Conservation (phyloP, 2,888 invertebrate species). For the Diaprepes abbreviatus region DNA sequence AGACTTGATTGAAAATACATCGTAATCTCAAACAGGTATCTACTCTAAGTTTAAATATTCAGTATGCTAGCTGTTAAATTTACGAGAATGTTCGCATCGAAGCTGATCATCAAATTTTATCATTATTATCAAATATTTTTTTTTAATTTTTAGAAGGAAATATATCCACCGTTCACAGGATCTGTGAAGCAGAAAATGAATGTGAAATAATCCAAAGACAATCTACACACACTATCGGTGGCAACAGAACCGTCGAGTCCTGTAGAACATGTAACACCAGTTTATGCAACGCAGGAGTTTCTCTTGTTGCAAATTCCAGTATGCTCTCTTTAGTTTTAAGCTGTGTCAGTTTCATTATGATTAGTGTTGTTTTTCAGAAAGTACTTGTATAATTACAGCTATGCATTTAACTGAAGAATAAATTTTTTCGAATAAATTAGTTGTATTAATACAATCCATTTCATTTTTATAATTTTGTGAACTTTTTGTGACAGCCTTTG, state of each 20-base stretch:
- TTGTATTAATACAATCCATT: too few species aligned
- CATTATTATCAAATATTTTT: neutral
- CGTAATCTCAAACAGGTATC: too few species aligned
- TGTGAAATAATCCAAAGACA: neutral
- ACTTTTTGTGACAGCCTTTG: too few species aligned
- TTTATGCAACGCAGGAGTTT: neutral
- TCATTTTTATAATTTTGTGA: too few species aligned
- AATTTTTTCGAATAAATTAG: too few species aligned
- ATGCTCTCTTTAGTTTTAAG: conserved; percentile 8
- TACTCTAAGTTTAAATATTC: too few species aligned
- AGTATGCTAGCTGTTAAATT: too few species aligned
- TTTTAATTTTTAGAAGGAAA: neutral
- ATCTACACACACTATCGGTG: neutral
- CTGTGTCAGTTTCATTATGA: neutral
- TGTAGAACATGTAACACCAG: neutral
- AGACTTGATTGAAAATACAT: too few species aligned
- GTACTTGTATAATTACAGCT: too few species aligned
- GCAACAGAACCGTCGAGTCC: conserved; percentile 2
- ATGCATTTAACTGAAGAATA: too few species aligned
- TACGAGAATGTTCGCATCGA: too few species aligned
- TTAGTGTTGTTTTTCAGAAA: neutral
- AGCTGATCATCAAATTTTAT: too few species aligned
- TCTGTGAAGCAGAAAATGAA: neutral
- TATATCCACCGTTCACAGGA: neutral
- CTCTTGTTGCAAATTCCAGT: neutral